A percentile compares a stretch with the other conserved stretches of the same genome.
Conservation (phyloP, 2,888 invertebrate genomes). For the Pachymerium ferrugineum region DNA sequence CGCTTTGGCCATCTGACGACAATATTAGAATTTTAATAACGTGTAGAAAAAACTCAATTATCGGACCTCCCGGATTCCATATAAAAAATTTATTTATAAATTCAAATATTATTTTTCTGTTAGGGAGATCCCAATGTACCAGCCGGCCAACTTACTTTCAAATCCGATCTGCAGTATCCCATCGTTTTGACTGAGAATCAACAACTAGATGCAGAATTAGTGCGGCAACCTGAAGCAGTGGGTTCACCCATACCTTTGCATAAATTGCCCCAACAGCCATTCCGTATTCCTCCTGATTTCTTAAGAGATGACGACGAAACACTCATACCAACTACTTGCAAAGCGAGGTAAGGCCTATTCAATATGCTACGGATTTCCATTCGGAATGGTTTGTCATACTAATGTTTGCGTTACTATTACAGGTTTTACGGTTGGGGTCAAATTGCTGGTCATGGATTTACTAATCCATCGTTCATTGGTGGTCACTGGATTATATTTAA, state of each 20-base stretch:
- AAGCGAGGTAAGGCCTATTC: conserved; percentile 38
- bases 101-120: no score
- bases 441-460: conserved; percentile 44
- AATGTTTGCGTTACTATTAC: conserved; percentile 33
- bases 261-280: conserved; percentile 41
- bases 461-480: conserved; percentile 41
- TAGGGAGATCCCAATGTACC: conserved; percentile 47
- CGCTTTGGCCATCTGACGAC: no score
- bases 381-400: neutral
- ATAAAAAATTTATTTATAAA: no score
- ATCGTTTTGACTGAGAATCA: conserved; percentile 42
- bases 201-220: conserved; percentile 39
- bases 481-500: conserved; percentile 45
- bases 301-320: neutral
- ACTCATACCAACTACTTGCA: conserved; percentile 39
- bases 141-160: conserved; percentile 43
- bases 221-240: conserved; percentile 39
- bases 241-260: conserved; percentile 32
- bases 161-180: conserved; percentile 42
- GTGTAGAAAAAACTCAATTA: no score
- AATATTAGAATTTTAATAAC: no score
- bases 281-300: conserved; percentile 40
- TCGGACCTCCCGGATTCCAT: no score
- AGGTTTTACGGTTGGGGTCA: conserved; percentile 44
- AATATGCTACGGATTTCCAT: no score